phyloP scores from a whole-genome alignment of 1,140 invertebrate genomes.

The Philopotamus ludificatus region DNA sequence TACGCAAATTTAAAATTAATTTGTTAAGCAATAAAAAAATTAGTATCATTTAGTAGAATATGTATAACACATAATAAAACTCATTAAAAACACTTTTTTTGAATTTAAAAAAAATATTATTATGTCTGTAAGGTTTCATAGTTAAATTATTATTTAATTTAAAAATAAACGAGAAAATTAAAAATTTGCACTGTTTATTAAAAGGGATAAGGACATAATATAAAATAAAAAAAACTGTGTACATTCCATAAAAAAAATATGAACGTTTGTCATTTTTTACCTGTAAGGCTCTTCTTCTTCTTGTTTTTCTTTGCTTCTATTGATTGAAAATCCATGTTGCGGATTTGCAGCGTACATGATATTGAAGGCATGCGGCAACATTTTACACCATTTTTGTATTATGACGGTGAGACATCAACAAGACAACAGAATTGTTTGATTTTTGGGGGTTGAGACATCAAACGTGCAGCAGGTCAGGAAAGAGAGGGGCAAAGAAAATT shows the following conservation, averaged over 20 bases:
- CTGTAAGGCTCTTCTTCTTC: conserved; percentile 84
- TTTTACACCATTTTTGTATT: conserved; percentile 19
- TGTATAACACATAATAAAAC: too few species aligned
- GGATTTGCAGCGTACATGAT: conserved; percentile 38
- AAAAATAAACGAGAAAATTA: too few species aligned
- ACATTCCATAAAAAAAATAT: not conserved
- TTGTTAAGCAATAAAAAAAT: too few species aligned
- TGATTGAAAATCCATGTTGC: conserved; percentile 43
- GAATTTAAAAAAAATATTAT: too few species aligned
- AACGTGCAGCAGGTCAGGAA: conserved; percentile 37
- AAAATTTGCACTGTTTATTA: too few species aligned
- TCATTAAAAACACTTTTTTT: too few species aligned
- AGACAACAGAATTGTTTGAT: conserved; percentile 27
- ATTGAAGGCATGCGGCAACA: conserved; percentile 18
- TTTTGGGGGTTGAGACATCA: conserved; percentile 35
- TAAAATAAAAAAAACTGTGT: conserved; percentile 23
- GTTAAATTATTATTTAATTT: too few species aligned
- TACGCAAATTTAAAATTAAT: too few species aligned
- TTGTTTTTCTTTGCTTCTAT: conserved; percentile 90
- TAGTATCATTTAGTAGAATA: too few species aligned
- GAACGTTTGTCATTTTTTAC: conserved; percentile 56
- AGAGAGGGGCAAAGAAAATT: conserved; percentile 33
- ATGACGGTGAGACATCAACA: conserved; percentile 31
- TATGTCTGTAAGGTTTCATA: too few species aligned
- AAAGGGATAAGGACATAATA: too few species aligned